Evolutionary conservation across 1,140 invertebrate species (phyloP), one percentile per base, ranked within the genome.

Genomic region (Atopsyche davidsoni): DNA sequence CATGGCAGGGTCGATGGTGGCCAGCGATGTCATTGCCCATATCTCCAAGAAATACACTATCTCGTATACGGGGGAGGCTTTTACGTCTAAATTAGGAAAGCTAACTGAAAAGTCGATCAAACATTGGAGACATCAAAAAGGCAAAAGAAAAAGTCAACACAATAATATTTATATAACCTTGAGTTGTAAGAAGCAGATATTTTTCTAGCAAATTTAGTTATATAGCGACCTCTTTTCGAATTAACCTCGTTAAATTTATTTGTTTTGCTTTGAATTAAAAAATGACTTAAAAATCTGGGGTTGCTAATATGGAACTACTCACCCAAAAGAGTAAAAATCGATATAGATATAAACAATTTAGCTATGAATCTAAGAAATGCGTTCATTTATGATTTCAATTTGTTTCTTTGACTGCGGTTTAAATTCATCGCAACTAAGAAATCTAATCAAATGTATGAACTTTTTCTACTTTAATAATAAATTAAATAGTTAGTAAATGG

Each of bases 271-370:
- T n/a, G n/a, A n/a, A n/a, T n/a, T n/a, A n/a, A n/a, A n/a, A n/a
- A n/a, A n/a, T n/a, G n/a, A n/a, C n/a, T n/a, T n/a, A n/a, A n/a
- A n/a, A n/a, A n/a, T n/a, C n/a, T n/a, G n/a, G n/a, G n/a, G n/a
- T n/a, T n/a, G n/a, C n/a, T n/a, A n/a, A n/a, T n/a, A n/a, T n/a
- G 6, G 34, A 36, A 39, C 22, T 11, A 36, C 39, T 47, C 36
- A 56, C 54, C 9, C n/a, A 43, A 14, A 16, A 56, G 24, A 25
- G 54, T 51, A 32, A 56, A 56, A 25, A 56, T 22, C 3, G 44
- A 47, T 22, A 56, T 47, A 6, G 3, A 31, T 13, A 39, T 51
- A 22, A 48, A 51, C 1, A 4, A 39, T 23, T 51, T 56, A 13
- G 44, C 18, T 16, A 31, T 44, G 4, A 7, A 42, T 38, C 32